Evolutionary conservation across 2,888 invertebrate genomes (phyloP), one percentile per base, ranked within the genome.

Genomic region (Drosophila prostipennis): DNA sequence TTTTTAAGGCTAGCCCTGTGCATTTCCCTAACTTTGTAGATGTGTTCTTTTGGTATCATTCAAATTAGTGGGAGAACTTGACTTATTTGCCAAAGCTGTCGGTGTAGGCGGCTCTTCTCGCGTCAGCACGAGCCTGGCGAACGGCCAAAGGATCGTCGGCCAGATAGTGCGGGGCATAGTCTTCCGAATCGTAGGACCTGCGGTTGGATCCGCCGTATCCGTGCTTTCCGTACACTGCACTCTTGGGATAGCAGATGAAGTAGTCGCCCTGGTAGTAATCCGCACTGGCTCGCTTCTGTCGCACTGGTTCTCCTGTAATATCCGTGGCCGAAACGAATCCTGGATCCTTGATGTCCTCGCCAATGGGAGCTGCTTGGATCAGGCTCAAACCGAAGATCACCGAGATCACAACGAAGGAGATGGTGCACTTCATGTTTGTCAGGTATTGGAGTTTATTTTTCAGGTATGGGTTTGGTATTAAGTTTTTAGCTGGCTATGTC

Each of bases 191-290:
- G 16, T 58, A 58, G 34, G 84, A 78, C 0, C 81, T 83, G 37
- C 82, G 88, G 52, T 83, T 1, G 60, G 13, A 1, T 11, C 59
- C 40, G 32, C 53, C 65, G 6, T 56, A 48, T 37, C 26, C 55
- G n/a, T 29, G 10, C 6, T 76, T 73, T 19, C 58, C 70, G n/a
- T 85, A 87, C 29, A 82, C 82, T 0, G 55, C 86, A 26, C 76
- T 79, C 70, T 86, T 82, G 23, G 82, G 86, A 67, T 82, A 82
- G 8, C 82, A 82, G 40, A 82, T 87, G 51, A 60, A 82, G 53
- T 76, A 69, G 43, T 82, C 82, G 10, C 57, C 54, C 2, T 54
- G 56, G 29, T 65, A 74, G 23, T 74, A 72, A 36, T 69, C 75
- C 49, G 40, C 19, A 43, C 48, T 76, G 29, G 67, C 55, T 1